These are phyloP conservation scores for Hoplostethus atlanticus DNA, from an alignment of 2,797 vertebrate genomes.

Conservation along the genomic window DNA sequence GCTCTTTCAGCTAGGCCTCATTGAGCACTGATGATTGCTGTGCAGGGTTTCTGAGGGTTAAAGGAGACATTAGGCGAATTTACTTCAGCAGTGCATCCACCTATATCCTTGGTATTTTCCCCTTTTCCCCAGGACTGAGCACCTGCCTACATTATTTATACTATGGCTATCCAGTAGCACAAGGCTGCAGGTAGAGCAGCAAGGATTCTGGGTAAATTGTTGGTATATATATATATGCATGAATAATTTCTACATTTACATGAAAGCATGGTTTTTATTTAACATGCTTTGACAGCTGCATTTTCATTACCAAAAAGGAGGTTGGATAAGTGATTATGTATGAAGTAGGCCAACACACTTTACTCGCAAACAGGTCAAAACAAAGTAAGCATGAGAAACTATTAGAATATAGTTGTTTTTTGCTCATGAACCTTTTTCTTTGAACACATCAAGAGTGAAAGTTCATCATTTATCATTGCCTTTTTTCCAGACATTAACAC, in stretches of 20 bases:
- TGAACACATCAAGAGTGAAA: neutral
- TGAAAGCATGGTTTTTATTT: neutral
- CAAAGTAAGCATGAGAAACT: neutral
- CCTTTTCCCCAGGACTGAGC: neutral
- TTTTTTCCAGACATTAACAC: neutral
- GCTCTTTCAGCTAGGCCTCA: conserved; percentile 61
- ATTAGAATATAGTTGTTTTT: too few relatives aligned
- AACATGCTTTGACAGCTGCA: neutral
- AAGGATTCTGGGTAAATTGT: neutral
- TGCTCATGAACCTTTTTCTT: neutral
- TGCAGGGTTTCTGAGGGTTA: conserved; percentile 39
- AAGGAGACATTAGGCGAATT: conserved; percentile 37
- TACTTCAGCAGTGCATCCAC: conserved; percentile 25
- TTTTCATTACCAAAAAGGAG: neutral
- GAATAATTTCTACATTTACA: neutral
- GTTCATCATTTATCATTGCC: neutral
- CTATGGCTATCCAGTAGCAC: neutral
- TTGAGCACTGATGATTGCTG: conserved; percentile 46
- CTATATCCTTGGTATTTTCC: conserved; percentile 11
- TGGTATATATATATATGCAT: neutral
- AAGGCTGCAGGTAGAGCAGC: neutral
- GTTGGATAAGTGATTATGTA: neutral
- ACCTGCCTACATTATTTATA: conserved; percentile 18
- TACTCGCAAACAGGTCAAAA: neutral
- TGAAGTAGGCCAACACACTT: neutral